These are phyloP conservation scores for Anhinga rufa DNA, from an alignment of 2,113 vertebrate species.

Conservation along the genomic window DNA sequence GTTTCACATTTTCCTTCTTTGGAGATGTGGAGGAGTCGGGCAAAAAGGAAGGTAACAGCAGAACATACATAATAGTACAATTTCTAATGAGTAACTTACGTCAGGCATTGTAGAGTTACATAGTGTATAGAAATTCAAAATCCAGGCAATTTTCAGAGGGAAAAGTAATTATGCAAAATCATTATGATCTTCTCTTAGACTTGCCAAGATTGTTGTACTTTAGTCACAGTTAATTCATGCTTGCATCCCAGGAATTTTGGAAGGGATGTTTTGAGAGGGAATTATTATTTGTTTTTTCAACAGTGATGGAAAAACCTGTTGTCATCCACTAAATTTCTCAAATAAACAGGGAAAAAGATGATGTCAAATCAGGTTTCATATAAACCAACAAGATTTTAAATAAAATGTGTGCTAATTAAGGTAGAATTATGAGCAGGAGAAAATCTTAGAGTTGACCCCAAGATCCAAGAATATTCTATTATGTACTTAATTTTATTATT, in stretches of 20 bases:
- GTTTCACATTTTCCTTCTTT: slow-evolving; percentile 92
- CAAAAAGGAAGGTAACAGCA: slow-evolving; percentile 65
- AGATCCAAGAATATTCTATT: neutral
- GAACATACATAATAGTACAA: neutral
- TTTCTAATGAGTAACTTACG: neutral
- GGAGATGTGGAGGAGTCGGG: neutral
- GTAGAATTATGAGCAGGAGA: neutral
- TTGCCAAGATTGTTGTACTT: neutral
- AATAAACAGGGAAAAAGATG: too few species aligned
- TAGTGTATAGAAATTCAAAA: neutral
- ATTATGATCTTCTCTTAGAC: neutral
- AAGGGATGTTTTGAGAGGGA: neutral
- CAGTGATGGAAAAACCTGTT: neutral
- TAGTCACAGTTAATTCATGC: neutral
- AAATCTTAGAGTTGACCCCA: neutral
- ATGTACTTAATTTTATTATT: neutral
- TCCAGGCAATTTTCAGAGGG: neutral
- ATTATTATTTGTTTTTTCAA: neutral
- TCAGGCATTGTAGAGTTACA: neutral
- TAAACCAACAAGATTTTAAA: neutral
- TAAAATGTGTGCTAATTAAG: neutral
- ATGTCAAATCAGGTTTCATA: neutral
- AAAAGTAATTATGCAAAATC: neutral
- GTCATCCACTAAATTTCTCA: neutral
- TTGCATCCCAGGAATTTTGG: neutral